Conservation (phyloP, 2,113 vertebrate genomes). For the Poeciliopsis retropinna region DNA sequence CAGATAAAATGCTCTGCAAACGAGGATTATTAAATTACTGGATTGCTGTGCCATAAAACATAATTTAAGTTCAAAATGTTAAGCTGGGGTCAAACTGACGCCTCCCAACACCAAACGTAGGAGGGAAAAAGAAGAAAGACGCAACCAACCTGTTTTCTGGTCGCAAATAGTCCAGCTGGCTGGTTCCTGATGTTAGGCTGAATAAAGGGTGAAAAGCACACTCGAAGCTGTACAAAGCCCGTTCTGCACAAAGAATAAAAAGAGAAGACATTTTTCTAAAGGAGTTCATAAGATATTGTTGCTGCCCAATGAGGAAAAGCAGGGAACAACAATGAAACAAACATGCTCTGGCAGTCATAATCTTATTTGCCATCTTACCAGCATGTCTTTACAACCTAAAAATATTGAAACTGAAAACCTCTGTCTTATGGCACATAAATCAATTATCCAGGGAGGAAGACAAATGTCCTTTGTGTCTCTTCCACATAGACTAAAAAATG, state of each 20-base stretch:
- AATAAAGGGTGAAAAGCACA: slow-evolving; percentile 94
- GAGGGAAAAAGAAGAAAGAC: background rate
- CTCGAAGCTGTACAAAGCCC: slow-evolving; percentile 94
- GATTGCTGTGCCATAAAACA: slow-evolving; percentile 7
- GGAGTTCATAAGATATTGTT: background rate
- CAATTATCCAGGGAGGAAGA: slow-evolving; percentile 3
- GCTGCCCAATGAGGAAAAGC: no score
- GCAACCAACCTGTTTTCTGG: slow-evolving; percentile 90
- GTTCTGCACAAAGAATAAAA: slow-evolving; percentile 78
- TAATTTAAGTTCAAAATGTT: slow-evolving; percentile 7
- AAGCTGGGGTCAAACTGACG: background rate
- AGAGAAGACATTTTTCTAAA: background rate
- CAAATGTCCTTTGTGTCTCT: slow-evolving; percentile 11
- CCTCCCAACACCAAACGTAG: slow-evolving; percentile 6
- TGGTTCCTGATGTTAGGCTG: slow-evolving; percentile 90
- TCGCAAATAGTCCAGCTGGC: slow-evolving; percentile 91
- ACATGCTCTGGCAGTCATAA: background rate
- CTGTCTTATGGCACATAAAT: slow-evolving; percentile 11
- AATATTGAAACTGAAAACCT: slow-evolving; percentile 12
- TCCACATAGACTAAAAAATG: slow-evolving; percentile 7
- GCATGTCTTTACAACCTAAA: slow-evolving; percentile 7
- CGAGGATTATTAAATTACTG: slow-evolving; percentile 18
- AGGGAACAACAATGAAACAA: background rate
- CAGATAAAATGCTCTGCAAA: slow-evolving; percentile 91
- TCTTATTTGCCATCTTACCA: background rate